Base-by-base conservation (phyloP, 1,140 invertebrate genomes). In the Dendroctonus valens region DNA sequence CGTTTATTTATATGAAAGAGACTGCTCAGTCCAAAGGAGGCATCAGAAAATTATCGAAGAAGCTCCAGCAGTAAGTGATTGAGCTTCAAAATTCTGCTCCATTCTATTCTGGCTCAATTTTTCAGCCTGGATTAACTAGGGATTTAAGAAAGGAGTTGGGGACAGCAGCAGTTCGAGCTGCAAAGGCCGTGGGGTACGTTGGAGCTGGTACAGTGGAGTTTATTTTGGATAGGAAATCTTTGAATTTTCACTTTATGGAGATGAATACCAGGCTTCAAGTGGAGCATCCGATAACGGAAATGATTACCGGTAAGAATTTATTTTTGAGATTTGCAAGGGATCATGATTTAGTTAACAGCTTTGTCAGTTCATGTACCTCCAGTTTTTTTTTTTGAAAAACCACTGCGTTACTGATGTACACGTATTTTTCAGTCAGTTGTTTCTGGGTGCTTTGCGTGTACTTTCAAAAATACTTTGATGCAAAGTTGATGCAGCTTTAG, bases 11-110 rank as follows among this genome's bases (percentile, higher is more conserved):
- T 98, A 96, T 79, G 97, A 99, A 81, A 83, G 97, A 74, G 97
- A 99, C 78, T 99, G 97, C 77, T 96, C 93, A 49, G 91, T 99
- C 14, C 97, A 99, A 79, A 85, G 97, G 70, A 82, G 97, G 65
- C 96, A 99, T 83, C 97, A 99, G 76, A 99, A 99, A 82, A 90
- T 99, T 52, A 97, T 99, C 57, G 97, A 99, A 82, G 97, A 99
- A 85, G 95, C 97, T 7, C 97, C 97, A 41, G 94, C 92, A 46
- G 87, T 90, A 80, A 77, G 82, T 52, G 41, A 48, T 53, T 40
- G 12, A 41, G n/a, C 12, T 26, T 0, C 40, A 62, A 42, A 49
- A 57, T 12, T 52, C 44, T 46, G 44, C 44, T 9, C 9, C 1
- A 46, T 46, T 9, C 12, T 9, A 11, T 46, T 12, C 8, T 52